phyloP scores from a whole-genome alignment of 2,797 vertebrate genomes.

The Champsocephalus gunnari region DNA sequence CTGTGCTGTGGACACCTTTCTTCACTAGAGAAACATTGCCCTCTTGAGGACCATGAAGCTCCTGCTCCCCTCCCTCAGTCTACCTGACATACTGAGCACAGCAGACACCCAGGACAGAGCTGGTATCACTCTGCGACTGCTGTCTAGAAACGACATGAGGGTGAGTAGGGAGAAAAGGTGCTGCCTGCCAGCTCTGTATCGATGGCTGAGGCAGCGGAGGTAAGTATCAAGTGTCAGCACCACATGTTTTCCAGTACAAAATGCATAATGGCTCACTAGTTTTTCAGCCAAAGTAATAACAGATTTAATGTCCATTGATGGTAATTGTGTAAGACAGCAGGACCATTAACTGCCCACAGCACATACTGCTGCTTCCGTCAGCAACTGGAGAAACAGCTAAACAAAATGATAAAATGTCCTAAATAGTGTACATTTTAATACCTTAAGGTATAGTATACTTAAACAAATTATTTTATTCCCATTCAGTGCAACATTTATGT shows the following conservation, averaged over 20 bases:
- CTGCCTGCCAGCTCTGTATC: slow-evolving; percentile 78
- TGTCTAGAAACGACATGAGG: slow-evolving; percentile 47
- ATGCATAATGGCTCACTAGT: slow-evolving; percentile 25
- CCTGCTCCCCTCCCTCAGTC: slow-evolving; percentile 47
- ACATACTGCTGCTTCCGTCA: not conserved
- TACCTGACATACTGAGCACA: slow-evolving; percentile 46
- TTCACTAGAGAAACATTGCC: slow-evolving; percentile 68
- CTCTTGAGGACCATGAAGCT: slow-evolving; percentile 72
- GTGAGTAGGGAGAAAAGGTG: slow-evolving; percentile 72
- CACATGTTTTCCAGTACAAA: slow-evolving; percentile 52
- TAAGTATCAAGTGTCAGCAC: slow-evolving; percentile 76
- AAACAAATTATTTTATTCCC: not conserved
- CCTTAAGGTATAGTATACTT: not conserved
- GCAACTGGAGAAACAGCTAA: not conserved
- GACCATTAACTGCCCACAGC: slow-evolving; percentile 2
- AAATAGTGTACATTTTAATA: not conserved
- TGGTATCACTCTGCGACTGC: slow-evolving; percentile 33
- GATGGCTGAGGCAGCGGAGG: slow-evolving; percentile 74
- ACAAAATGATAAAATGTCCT: not conserved
- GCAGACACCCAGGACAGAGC: slow-evolving; percentile 48
- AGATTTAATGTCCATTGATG: slow-evolving; percentile 15
- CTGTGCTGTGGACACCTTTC: slow-evolving; percentile 56
- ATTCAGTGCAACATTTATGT: not conserved
- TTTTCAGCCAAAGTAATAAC: slow-evolving; percentile 16
- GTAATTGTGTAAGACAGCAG: not conserved